These are phyloP conservation scores for Bambusicola thoracicus DNA, from an alignment of 2,113 vertebrate species.

Conservation along the genomic window DNA sequence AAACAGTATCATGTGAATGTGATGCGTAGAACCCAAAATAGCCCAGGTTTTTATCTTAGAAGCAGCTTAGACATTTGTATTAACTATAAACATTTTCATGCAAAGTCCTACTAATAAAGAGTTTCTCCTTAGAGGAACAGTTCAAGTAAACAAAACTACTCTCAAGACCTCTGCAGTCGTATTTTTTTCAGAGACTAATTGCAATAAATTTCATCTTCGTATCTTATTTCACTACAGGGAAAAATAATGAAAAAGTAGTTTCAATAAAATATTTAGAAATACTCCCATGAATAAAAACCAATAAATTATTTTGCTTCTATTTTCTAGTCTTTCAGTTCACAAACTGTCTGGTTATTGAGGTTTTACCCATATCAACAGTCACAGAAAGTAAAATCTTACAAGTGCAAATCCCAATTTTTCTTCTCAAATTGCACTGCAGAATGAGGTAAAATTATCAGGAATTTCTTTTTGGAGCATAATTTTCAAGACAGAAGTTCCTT, in stretches of 20 bases:
- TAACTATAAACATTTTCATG: background rate
- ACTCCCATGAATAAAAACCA: background rate
- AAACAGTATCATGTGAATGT: background rate
- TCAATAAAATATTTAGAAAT: background rate
- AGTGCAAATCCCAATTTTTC: background rate
- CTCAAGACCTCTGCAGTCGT: background rate
- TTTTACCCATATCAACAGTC: background rate
- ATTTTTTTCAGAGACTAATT: background rate
- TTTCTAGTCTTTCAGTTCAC: background rate
- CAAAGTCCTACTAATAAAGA: background rate
- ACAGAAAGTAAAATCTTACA: background rate
- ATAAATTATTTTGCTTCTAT: background rate
- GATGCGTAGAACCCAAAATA: background rate
- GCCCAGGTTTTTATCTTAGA: background rate
- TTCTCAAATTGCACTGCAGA: accelerated
- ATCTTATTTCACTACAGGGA: background rate
- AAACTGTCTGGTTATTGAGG: background rate
- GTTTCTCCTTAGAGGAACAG: background rate
- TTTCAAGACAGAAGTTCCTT: background rate
- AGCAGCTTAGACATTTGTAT: background rate
- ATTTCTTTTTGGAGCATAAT: background rate
- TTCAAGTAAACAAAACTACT: background rate
- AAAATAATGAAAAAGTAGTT: background rate
- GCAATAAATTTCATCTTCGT: background rate
- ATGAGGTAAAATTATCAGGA: background rate